Evolutionary conservation across 2,113 vertebrate species (phyloP).

Genomic region (Glaucidium brasilianum): DNA sequence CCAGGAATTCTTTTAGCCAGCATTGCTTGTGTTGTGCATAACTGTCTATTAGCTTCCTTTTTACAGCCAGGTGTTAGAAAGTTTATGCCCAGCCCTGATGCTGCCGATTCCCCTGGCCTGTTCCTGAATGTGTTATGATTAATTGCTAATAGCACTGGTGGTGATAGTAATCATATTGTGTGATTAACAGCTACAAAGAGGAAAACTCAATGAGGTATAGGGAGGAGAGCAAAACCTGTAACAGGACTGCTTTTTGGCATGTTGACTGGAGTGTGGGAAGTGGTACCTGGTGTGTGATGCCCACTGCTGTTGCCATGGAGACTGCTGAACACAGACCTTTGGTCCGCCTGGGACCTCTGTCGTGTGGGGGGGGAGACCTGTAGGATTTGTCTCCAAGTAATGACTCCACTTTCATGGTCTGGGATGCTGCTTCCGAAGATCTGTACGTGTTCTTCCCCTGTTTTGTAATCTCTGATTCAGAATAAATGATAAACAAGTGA

Average conservation of each 20-base stretch:
- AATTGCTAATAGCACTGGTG: not conserved
- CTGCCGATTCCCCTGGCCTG: not conserved
- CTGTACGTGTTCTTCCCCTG: not conserved
- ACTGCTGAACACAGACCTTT: not conserved
- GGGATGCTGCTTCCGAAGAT: rapidly evolving
- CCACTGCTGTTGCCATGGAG: not conserved
- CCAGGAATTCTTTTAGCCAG: not conserved
- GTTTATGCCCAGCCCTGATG: not conserved
- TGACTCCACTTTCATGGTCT: rapidly evolving
- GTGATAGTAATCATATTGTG: not conserved
- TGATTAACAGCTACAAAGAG: not conserved
- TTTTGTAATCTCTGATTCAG: not conserved
- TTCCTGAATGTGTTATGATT: not conserved
- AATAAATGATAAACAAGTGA: not conserved
- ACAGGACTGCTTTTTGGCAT: not conserved
- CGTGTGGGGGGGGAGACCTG: not conserved
- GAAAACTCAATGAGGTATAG: not conserved
- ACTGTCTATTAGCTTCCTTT: not conserved
- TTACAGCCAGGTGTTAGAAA: not conserved
- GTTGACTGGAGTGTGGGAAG: not conserved
- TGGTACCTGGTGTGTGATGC: not conserved
- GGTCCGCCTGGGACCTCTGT: not conserved
- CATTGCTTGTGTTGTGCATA: not conserved
- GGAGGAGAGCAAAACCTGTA: not conserved
- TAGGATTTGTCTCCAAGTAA: not conserved